Evolutionary conservation across 1,140 invertebrate genomes (phyloP).

Genomic region (Brachionus angularis): DNA sequence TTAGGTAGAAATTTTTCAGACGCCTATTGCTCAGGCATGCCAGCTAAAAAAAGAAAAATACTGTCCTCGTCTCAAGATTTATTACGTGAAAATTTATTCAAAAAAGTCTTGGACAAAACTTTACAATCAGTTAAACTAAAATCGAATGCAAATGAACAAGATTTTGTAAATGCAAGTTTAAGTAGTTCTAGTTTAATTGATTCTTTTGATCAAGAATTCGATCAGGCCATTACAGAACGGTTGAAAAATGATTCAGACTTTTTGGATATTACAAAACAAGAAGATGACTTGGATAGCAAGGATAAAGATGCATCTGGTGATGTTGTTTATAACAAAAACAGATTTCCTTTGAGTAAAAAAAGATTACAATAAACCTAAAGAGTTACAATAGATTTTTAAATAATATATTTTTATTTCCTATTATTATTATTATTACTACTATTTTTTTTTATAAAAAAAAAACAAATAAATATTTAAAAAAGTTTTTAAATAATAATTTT

Average conservation of each 20-base stretch:
- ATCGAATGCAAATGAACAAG: background rate
- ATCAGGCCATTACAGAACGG: background rate
- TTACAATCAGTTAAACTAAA: slow-evolving; percentile 19
- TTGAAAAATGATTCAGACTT: background rate
- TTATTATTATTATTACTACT: too few relatives aligned
- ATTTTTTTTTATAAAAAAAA: too few relatives aligned
- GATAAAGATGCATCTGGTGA: background rate
- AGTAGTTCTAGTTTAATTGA: background rate
- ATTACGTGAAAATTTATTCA: slow-evolving; percentile 5
- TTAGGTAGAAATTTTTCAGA: slow-evolving; percentile 65
- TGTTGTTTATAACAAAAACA: slow-evolving; percentile 22
- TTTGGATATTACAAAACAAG: background rate
- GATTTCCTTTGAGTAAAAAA: slow-evolving; percentile 12
- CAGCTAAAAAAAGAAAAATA: slow-evolving; percentile 64
- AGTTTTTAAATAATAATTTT: too few relatives aligned
- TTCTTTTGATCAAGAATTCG: slow-evolving; percentile 28
- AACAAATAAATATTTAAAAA: too few relatives aligned
- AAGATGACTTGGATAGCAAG: background rate
- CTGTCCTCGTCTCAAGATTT: background rate
- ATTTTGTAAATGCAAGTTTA: background rate
- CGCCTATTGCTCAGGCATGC: slow-evolving; percentile 75
- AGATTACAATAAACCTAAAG: background rate
- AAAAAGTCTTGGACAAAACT: background rate
- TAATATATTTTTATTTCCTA: too few relatives aligned
- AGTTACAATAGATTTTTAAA: too few relatives aligned